Evolutionary conservation across 2,797 vertebrate genomes (phyloP), one percentile per base, ranked within the genome.

Genomic region (Enteromius afrohamiltoni): DNA sequence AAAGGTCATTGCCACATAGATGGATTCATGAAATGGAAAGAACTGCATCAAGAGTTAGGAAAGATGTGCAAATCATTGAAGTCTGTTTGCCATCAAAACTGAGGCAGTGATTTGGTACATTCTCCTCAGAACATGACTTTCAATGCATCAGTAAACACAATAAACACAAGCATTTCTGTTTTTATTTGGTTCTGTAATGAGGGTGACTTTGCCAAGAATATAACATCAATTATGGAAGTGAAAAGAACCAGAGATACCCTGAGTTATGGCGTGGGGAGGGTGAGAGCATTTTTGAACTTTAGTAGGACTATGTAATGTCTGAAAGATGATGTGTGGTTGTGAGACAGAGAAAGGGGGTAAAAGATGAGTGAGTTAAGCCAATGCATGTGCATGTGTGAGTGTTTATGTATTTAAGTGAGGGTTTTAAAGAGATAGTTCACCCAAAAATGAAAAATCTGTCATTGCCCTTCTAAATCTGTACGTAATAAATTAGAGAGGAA

Each of bases 171-270:
- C 55, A 84, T 85, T 85, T 86, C 76, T 85, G 69, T 42, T 82
- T 85, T 75, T 87, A 81, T 83, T 84, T 83, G 81, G 77, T 87
- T 85, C 73, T 82, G 70, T 83, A 88, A 86, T 71, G 64, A 83
- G 70, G 23, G 64, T 31, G 71, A 86, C 47, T n/a, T 74, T 75
- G 70, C 77, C 79, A 84, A 71, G 68, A 73, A 83, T 31, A 81
- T 45, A 73, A n/a, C n/a, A 77, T 83, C 82, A 87, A 58, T 83
- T 78, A 79, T 73, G 37, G 29, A 68, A 67, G 42, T 86, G 83
- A 88, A 77, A 87, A 82, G 51, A 86, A 77, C 71, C 85, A 86
- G 83, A 79, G 78, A 80, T 85, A 49, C 49, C 49, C 71, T 21
- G 58, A 83, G 29, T 81, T 73, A 76, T 77, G 58, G 67, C n/a